Evolutionary conservation across 2,113 vertebrate genomes (phyloP).

Genomic region (Oncorhynchus keta): DNA sequence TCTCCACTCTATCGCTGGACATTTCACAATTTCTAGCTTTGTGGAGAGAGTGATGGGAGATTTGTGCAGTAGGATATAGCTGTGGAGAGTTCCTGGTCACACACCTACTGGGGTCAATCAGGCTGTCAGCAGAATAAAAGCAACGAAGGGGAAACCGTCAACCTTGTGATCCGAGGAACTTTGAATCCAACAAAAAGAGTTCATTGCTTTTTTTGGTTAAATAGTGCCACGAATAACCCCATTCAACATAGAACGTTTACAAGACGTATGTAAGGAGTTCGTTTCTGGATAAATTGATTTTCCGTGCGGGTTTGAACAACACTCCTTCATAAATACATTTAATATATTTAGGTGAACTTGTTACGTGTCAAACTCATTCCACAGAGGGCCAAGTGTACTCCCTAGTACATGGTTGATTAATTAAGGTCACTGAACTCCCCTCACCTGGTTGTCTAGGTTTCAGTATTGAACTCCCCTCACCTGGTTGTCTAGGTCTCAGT

Average conservation of each 20-base stretch:
- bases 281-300: background rate
- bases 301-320: background rate
- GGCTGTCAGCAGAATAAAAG: slow-evolving; percentile 36
- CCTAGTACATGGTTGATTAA: too few species aligned
- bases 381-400: too few species aligned
- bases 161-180: slow-evolving; percentile 79
- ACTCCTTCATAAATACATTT: background rate
- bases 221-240: slow-evolving; percentile 25
- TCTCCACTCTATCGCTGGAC: slow-evolving; percentile 52
- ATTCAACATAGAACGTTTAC: background rate
- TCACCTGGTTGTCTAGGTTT: too few species aligned
- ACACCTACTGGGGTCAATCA: slow-evolving; percentile 59
- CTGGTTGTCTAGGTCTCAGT: too few species aligned
- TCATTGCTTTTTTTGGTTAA: slow-evolving; percentile 44
- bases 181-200: slow-evolving; percentile 63
- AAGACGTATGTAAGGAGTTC: background rate
- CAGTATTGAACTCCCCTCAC: too few species aligned
- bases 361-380: too few species aligned
- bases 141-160: slow-evolving; percentile 62
- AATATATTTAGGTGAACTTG: too few species aligned
- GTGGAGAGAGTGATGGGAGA: slow-evolving; percentile 10
- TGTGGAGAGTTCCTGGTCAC: slow-evolving; percentile 28
- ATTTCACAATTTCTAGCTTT: slow-evolving; percentile 40
- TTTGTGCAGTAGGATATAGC: background rate
- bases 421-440: too few species aligned